Base-by-base conservation (phyloP, 1,140 invertebrate species). In the Medauroidea extradentata region DNA sequence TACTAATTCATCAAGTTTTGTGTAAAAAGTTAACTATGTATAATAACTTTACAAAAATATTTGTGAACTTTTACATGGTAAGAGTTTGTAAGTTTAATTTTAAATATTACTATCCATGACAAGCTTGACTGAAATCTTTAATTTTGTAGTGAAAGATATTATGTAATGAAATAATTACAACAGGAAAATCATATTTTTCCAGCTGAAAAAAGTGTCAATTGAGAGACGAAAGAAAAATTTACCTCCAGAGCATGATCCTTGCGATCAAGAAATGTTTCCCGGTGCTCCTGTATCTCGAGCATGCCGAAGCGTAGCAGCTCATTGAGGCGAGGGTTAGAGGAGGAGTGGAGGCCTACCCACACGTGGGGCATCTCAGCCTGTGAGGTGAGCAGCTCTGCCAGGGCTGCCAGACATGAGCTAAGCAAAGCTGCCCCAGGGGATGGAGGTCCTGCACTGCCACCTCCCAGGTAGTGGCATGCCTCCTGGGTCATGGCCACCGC, bases 231-330 rank as follows among this genome's bases (percentile, higher is more conserved):
- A n/a, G n/a, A n/a, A n/a, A n/a, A n/a, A 34, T 4, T 34, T 11
- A 96, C 94, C 84, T 96, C 91, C 29, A 90, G 80, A 1, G 90
- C 88, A 67, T 94, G 91, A 70, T 97, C 93, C 63, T 91, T 89
- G 58, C 91, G 86, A 74, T 97, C 93, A 61, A 93, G 85, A 69
- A 94, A 96, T 0, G 93, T 97, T 71, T 98, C 94, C 63, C 95
- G 82, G 75, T 97, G 94, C 72, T 98, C 94, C 65, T 94, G 91
- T 41, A 98, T 85, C 71, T 97, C 94, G n/a, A 98, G 77, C 69
- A 97, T 86, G 57, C 89, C 88, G 73, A 93, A 97, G 25, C 91
- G 83, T 34, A 96, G 81, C 1, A 86, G 83, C 72, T 97, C 94
- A 1, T 81, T 79, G 2, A 90, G 76, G 63, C 83, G 79, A 61